These are phyloP conservation scores for Sturnira hondurensis DNA, from an alignment of 2,113 vertebrate species.

Conservation along the genomic window DNA sequence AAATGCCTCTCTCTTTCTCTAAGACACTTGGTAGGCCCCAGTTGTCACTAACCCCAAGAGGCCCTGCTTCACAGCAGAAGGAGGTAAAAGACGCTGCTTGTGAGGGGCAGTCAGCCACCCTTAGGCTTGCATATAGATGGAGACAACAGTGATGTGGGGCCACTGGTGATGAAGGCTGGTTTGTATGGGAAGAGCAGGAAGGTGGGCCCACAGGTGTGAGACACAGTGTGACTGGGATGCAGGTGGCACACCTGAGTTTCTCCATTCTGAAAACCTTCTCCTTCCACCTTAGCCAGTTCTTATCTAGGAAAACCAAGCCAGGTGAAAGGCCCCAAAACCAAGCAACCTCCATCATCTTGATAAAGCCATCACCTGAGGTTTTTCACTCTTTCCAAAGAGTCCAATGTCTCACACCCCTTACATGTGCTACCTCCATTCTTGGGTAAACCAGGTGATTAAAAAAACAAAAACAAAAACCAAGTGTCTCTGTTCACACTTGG, in stretches of 20 bases:
- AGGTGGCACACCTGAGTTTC: background rate
- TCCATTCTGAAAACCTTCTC: background rate
- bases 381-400: background rate
- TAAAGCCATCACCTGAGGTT: background rate
- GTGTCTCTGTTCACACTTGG: slow-evolving; percentile 33
- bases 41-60: background rate
- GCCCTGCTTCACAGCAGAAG: background rate
- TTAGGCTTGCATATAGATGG: background rate
- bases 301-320: background rate
- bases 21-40: background rate
- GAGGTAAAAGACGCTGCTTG: background rate
- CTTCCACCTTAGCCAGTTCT: background rate
- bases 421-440: background rate
- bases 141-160: background rate
- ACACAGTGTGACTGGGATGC: accelerated
- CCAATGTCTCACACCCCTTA: background rate
- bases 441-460: background rate
- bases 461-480: background rate
- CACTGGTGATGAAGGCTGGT: background rate
- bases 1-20: background rate
- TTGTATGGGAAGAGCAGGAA: background rate
- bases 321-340: background rate
- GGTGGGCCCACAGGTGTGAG: background rate
- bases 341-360: background rate
- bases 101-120: background rate